Conservation (phyloP, 1,140 invertebrate species). For the Laupala kohalensis region DNA sequence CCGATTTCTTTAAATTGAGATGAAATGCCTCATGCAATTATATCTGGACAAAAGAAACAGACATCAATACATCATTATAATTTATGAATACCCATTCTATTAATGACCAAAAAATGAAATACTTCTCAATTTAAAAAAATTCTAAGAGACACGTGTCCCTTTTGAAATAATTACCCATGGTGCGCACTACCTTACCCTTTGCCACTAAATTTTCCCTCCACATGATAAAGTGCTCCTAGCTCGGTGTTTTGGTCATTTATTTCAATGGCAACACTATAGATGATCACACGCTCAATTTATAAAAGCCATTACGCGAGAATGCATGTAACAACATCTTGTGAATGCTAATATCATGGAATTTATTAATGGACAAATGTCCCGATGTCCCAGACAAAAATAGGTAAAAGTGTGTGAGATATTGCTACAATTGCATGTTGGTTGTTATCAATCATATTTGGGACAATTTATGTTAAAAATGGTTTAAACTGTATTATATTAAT, state of each 20-base stretch:
- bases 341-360: not conserved
- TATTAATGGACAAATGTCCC: too few relatives aligned
- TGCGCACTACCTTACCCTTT: not conserved
- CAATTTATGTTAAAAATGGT: too few relatives aligned
- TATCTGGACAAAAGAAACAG: not conserved
- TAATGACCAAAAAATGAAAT: not conserved
- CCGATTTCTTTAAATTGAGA: too few relatives aligned
- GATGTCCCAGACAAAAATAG: too few relatives aligned
- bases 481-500: too few relatives aligned
- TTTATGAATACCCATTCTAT: not conserved
- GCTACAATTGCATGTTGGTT: too few relatives aligned
- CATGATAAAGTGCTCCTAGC: not conserved
- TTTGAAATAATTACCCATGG: not conserved
- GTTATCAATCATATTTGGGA: too few relatives aligned
- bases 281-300: not conserved
- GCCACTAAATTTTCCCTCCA: not conserved
- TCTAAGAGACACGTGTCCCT: not conserved
- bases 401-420: too few relatives aligned
- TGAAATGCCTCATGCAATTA: too few relatives aligned
- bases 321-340: not conserved
- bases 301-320: not conserved
- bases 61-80: not conserved
- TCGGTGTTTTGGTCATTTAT: not conserved
- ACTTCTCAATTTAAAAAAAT: not conserved
- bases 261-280: not conserved